These are phyloP conservation scores for Ophioderma brevispina DNA, from an alignment of 35 echinoderm and acorn worm species.

Conservation along the genomic window DNA sequence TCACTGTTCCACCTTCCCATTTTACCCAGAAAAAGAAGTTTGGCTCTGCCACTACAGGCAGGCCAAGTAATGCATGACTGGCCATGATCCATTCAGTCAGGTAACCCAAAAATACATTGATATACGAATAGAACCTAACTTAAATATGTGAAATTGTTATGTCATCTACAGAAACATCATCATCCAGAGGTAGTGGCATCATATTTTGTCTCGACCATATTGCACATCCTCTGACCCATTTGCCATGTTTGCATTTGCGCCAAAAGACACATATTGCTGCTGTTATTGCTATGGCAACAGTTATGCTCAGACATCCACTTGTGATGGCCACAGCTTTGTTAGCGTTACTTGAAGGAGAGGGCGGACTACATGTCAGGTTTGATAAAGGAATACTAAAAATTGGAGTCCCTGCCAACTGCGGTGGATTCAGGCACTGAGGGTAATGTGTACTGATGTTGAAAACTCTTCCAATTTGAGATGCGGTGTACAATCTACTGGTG, in stretches of 20 bases:
- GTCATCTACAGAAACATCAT: slow-evolving; percentile 9
- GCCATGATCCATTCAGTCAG: too few species aligned
- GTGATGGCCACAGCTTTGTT: background rate
- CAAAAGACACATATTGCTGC: background rate
- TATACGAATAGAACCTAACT: too few species aligned
- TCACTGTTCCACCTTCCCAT: too few species aligned
- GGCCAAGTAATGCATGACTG: too few species aligned
- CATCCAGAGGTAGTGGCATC: slow-evolving; percentile 19
- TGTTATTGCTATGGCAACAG: background rate
- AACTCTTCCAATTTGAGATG: background rate
- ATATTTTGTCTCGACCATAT: background rate
- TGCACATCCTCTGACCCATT: background rate
- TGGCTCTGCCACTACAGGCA: too few species aligned
- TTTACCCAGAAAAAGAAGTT: too few species aligned
- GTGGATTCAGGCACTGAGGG: background rate
- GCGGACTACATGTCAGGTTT: slow-evolving; percentile 17
- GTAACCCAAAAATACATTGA: too few species aligned
- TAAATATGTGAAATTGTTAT: background rate
- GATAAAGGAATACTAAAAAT: slow-evolving; percentile 13
- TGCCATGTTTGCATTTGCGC: background rate
- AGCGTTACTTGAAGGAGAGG: background rate
- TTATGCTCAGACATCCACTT: background rate
- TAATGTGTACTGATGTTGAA: background rate
- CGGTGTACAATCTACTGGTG: background rate
- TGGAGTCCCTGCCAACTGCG: background rate